Evolutionary conservation across 2,113 vertebrate genomes (phyloP).

Genomic region (Morone saxatilis): DNA sequence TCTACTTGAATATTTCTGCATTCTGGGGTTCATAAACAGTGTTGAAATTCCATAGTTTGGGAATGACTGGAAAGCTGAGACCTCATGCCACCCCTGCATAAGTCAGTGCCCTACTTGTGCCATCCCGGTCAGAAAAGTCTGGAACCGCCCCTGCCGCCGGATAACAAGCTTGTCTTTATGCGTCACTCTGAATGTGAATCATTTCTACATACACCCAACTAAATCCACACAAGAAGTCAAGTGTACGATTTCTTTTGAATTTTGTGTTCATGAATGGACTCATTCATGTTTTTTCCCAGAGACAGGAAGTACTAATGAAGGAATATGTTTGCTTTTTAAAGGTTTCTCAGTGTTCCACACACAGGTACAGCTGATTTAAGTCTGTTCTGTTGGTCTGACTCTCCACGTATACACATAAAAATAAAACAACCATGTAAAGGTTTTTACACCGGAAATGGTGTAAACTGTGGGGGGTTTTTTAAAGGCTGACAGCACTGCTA

Average conservation of each 20-base stretch:
- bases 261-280: background rate
- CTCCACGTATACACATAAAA: background rate
- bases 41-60: too few relatives aligned
- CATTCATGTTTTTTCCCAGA: background rate
- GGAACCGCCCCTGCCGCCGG: too few relatives aligned
- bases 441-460: slow-evolving; percentile 22
- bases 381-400: background rate
- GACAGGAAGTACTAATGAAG: background rate
- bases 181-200: background rate
- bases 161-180: background rate
- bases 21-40: too few relatives aligned
- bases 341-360: background rate
- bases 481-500: slow-evolving; percentile 18
- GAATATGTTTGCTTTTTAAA: slow-evolving; percentile 1
- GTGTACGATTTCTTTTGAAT: background rate
- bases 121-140: too few relatives aligned
- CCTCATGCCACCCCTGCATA: too few relatives aligned
- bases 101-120: too few relatives aligned
- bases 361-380: background rate
- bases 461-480: background rate
- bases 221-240: background rate
- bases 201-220: background rate
- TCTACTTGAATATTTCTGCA: too few relatives aligned
- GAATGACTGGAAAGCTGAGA: too few relatives aligned
- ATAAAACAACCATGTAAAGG: slow-evolving; percentile 9